Evolutionary conservation across 1,140 invertebrate genomes (phyloP), one percentile per base, ranked within the genome.

Genomic region (Drosophila eugracilis): DNA sequence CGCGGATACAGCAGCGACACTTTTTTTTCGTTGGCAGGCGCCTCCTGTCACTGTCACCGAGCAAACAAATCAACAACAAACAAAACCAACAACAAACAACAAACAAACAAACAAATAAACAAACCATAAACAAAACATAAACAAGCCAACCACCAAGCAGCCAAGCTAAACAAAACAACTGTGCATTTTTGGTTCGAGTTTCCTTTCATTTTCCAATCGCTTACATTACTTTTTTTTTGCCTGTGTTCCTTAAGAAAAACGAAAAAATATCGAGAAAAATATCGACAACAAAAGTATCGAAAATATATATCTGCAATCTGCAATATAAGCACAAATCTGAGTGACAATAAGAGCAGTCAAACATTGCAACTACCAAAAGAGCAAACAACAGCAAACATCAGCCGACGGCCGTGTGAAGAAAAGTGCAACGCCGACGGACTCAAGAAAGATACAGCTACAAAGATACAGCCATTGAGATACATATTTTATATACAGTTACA

Each of bases 1-100:
- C 84, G 84, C 84, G 84, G 84, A 88, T 88, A 78, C 55, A 52
- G 50, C 52, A 62, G 65, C 60, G 60, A 65, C 60, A 78, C 73
- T 84, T 84, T 73, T 58, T 77, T 77, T 69, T 48, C 53, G 69
- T 72, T 72, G 47, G 67, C 67, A 78, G 66, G 70, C 69, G 79
- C 79, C 78, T 83, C 79, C 79, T 81, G 72, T 72, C 77, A 57
- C 77, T 28, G 39, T 12, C 30, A 52, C 15, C 39, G 39, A 52
- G 5, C 15, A 73, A 34, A 30, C 12, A 41, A 58, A 30, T 24
- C 37, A 24, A 69, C 50, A 14, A 52, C 44, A 63, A 36, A 60
- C 34, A 42, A 41, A 49, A 41, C 7, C 28, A 41, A 63, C 17
- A 39, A 52, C 36, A 63, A 57, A 60, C 42, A 50, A 32, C 7